Percentiles rank a stretch among this genome's conserved stretches.
phyloP scores from a whole-genome alignment of 2,797 vertebrate genomes.

The Enteromius mattozi region DNA sequence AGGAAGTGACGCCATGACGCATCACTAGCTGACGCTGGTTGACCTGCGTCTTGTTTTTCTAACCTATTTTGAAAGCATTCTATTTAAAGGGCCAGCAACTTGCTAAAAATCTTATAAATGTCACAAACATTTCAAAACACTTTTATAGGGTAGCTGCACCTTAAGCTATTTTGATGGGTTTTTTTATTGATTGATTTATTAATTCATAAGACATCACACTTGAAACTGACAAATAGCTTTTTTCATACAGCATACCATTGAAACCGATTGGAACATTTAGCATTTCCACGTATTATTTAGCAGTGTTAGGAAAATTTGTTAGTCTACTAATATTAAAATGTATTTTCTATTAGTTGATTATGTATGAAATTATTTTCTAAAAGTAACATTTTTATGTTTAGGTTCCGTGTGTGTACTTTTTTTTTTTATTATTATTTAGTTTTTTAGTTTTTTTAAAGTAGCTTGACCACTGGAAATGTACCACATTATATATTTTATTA shows the following conservation, averaged over 20 bases:
- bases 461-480: too few relatives aligned
- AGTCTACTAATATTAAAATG: too few relatives aligned
- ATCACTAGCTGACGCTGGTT: not conserved
- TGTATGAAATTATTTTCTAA: too few relatives aligned
- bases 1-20: slow-evolving; percentile 43
- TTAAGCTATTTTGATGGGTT: not conserved
- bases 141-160: not conserved
- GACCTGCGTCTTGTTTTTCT: not conserved
- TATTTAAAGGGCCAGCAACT: slow-evolving; percentile 7
- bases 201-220: not conserved
- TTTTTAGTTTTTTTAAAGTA: too few relatives aligned
- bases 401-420: too few relatives aligned
- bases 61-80: not conserved
- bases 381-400: too few relatives aligned
- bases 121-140: not conserved
- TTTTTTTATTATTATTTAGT: too few relatives aligned
- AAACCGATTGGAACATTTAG: not conserved
- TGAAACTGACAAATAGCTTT: not conserved
- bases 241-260: not conserved
- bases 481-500: too few relatives aligned
- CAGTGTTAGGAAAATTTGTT: too few relatives aligned
- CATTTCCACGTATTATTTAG: not conserved
- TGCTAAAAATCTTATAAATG: not conserved
- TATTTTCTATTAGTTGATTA: too few relatives aligned
- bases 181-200: not conserved